Percentiles rank a stretch among this genome's conserved stretches.
Conservation (phyloP, 2,797 vertebrate species). For the Alfaro cultratus region DNA sequence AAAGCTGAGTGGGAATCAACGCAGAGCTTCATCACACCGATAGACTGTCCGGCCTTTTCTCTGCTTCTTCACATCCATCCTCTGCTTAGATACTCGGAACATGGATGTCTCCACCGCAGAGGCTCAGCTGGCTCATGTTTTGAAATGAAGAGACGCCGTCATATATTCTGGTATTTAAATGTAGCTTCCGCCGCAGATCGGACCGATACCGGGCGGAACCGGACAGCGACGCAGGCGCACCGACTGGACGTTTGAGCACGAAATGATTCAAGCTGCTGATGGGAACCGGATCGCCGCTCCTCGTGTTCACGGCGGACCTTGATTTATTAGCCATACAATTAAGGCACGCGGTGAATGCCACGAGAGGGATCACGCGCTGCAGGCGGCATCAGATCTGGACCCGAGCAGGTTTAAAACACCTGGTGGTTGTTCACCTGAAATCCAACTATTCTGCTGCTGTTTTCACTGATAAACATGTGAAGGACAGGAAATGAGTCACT, state of each 20-base stretch:
- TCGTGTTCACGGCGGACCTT: constrained; percentile 95
- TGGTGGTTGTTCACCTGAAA: background rate
- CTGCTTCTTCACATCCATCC: constrained; percentile 20
- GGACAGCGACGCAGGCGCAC: background rate
- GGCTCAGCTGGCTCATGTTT: background rate
- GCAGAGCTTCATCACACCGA: constrained; percentile 9
- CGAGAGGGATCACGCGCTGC: constrained; percentile 80
- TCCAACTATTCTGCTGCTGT: background rate
- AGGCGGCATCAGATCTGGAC: background rate
- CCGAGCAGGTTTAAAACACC: background rate
- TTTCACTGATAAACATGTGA: background rate
- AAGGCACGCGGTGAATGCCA: constrained; percentile 99
- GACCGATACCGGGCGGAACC: background rate
- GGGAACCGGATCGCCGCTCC: constrained; percentile 84
- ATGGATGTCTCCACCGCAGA: background rate
- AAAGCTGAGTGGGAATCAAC: constrained; percentile 13
- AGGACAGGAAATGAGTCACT: background rate
- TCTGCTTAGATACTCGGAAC: background rate
- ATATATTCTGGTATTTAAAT: background rate
- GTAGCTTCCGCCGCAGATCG: background rate
- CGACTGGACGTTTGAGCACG: background rate
- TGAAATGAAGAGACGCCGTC: background rate
- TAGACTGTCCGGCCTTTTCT: constrained; percentile 26
- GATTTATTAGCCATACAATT: constrained; percentile 86
- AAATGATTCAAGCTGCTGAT: constrained; percentile 16